Conservation (phyloP, 2,797 vertebrate species). For the Rhinatrema bivittatum region DNA sequence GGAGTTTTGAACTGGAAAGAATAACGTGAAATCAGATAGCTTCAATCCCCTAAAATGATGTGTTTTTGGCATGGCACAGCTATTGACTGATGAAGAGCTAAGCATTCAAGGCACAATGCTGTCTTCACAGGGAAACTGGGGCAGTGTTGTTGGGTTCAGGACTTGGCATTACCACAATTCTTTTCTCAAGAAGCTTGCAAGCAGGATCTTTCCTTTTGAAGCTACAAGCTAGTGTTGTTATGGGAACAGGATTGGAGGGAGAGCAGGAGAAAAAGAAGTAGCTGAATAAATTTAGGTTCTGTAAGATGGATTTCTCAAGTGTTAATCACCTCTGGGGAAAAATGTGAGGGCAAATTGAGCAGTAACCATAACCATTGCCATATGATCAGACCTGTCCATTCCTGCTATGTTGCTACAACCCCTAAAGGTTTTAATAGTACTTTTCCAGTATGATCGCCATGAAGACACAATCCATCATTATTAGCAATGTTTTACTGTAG, state of each 20-base stretch:
- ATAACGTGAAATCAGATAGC: neutral
- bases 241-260: conserved; percentile 6
- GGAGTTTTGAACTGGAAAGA: conserved; percentile 2
- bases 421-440: too few species aligned
- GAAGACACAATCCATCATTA: too few species aligned
- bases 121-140: conserved; percentile 7
- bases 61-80: too few species aligned
- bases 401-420: too few species aligned
- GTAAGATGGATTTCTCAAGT: too few species aligned
- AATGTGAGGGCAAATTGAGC: too few species aligned
- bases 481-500: too few species aligned
- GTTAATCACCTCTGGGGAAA: too few species aligned
- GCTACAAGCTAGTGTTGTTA: conserved; percentile 9
- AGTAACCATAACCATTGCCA: too few species aligned
- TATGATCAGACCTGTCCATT: too few species aligned
- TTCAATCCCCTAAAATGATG: conserved; percentile 9
- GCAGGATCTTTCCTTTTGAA: conserved; percentile 13
- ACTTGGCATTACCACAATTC: neutral
- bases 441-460: too few species aligned
- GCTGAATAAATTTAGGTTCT: too few species aligned
- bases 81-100: conserved; percentile 3
- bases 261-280: neutral
- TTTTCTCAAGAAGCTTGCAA: conserved; percentile 13
- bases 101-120: neutral
- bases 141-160: conserved; percentile 10